Base-by-base conservation (phyloP, 2,888 invertebrate species). In the Drosophila testacea region DNA sequence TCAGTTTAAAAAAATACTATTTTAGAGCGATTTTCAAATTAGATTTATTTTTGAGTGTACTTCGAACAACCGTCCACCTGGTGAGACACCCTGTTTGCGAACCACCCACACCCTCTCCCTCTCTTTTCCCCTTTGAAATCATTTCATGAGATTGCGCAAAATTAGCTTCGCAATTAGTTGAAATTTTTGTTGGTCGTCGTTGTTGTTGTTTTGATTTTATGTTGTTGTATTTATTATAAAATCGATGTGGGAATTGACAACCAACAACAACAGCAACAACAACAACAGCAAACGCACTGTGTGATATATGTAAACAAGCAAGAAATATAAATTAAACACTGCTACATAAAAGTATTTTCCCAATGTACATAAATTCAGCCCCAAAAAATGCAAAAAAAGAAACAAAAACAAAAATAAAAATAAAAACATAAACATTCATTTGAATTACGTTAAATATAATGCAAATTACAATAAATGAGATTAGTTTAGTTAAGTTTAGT, bases 221-320 rank as follows among this genome's bases (percentile, higher is more conserved):
- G 48, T 68, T 67, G 68, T 57, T 41, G 52, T 65, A 59, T 59
- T 55, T 44, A 55, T 67, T 72, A 68, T 69, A 65, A 61, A 66
- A 67, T 77, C 68, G 60, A 62, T 77, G 69, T 80, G 79, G 81
- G 73, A 81, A 73, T 71, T 80, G 57, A 22, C 32, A 32, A 32
- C 32, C 32, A 32, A 6, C 62, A 51, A 46, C 64, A 63, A 46
- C 46, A 62, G 46, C 72, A 69, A 54, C 63, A 67, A 46, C 69
- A 66, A 44, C 69, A 77, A 57, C 80, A 77, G 61, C 71, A 61
- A 76, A 69, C 70, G 70, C 81, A 75, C 70, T 73, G 82, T 89
- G 91, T 90, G 90, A 90, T 88, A 87, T 83, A 80, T 82, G 82
- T 85, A 80, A 77, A 76, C 60, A 73, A 79, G 39, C 62, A 71